Base-by-base conservation (phyloP, 2,113 vertebrate species). In the Nipponia nippon region DNA sequence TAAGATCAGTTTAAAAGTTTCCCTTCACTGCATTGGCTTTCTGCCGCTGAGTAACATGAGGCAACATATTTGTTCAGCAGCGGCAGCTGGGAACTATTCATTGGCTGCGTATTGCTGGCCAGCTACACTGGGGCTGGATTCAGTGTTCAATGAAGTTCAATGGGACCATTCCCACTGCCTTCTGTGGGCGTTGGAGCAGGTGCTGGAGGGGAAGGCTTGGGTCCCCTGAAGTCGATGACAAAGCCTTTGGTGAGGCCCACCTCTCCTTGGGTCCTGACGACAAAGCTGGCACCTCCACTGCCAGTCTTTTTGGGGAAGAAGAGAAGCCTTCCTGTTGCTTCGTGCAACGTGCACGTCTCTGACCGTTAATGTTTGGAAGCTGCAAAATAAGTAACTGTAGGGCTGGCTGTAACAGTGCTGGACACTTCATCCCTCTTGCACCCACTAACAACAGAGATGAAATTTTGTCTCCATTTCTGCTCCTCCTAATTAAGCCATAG, bases 1-100 rank as follows among this genome's bases (percentile, higher is more conserved):
- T 96, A 95, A 98, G 97, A 95, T 96, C 12, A 5, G 91, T 98
- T 98, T 98, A 98, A 98, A 98, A 98, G 98, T 97, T 97, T 98
- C 94, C 96, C 87, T 98, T 98, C 96, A 95, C 96, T 97, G 70
- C 95, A 83, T 96, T 98, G 97, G 96, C 72, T 98, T 97, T 97
- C 91, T 98, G 97, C 97, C 75, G 49, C 94, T 76, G 95, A 97
- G 97, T 97, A 98, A 97, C 77, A 95, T 95, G 97, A 98, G 61
- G 84, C 89, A 98, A 98, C 95, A 78, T 97, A 98, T 97, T 98
- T 98, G 93, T 95, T 95, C 84, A 76, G 83, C 81, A 94, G 65
- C 97, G 95, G 88, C 97, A 95, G 91, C 95, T 95, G 91, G 87
- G 87, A 97, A 58, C 12, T 52, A 80, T 93, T 79, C 44, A 1